A percentile compares a stretch with the other conserved stretches of the same genome.
phyloP scores from a whole-genome alignment of 2,888 invertebrate species.

The Philopedon plagiatum region DNA sequence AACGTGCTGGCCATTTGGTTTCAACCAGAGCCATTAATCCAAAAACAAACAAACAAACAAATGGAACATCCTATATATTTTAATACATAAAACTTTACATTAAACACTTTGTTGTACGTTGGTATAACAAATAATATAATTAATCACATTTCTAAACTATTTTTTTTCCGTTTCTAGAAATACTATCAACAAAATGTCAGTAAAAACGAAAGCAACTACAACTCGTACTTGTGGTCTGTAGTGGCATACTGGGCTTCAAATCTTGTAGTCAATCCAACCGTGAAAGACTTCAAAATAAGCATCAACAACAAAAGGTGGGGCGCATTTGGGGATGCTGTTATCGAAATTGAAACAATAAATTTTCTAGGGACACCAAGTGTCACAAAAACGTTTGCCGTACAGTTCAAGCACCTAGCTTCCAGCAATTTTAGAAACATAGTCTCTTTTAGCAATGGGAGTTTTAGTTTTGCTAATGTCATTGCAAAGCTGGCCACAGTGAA shows the following conservation, averaged over 20 bases:
- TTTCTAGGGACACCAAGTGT: conserved; percentile 19
- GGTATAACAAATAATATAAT: too few relatives aligned
- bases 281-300: conserved; percentile 33
- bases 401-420: conserved; percentile 43
- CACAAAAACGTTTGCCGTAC: conserved; percentile 45
- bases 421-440: conserved; percentile 7
- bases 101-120: too few relatives aligned
- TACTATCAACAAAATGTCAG: conserved; percentile 35
- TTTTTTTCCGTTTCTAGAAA: too few relatives aligned
- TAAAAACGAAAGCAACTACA: conserved; percentile 40
- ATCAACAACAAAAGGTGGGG: too few relatives aligned
- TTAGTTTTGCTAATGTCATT: background rate
- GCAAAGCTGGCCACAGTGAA: conserved; percentile 19
- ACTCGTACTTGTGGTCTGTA: conserved; percentile 43
- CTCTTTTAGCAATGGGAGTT: background rate
- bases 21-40: too few relatives aligned
- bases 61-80: too few relatives aligned
- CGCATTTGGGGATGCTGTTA: conserved; percentile 52
- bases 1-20: too few relatives aligned
- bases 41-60: too few relatives aligned
- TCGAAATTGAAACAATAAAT: conserved; percentile 31
- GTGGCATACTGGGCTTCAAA: conserved; percentile 49
- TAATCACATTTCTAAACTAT: too few relatives aligned
- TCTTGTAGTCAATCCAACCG: conserved; percentile 36
- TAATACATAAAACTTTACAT: too few relatives aligned